These are phyloP conservation scores for Vidua chalybeata DNA, from an alignment of 2,113 vertebrate species.

Conservation along the genomic window DNA sequence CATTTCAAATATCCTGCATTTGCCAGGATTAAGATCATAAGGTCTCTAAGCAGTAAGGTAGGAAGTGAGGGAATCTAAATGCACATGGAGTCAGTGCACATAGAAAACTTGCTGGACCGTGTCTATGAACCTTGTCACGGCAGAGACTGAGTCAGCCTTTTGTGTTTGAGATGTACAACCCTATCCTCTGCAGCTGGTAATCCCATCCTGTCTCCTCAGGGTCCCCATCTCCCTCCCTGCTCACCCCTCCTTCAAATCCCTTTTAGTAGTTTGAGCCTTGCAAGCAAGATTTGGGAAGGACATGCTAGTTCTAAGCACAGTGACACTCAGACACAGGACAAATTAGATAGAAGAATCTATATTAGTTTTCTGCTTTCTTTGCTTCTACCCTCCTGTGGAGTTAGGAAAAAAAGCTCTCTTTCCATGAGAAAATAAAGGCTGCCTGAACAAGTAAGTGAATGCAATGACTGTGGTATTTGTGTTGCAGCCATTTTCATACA, in stretches of 20 bases:
- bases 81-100: background rate
- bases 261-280: background rate
- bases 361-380: background rate
- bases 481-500: slow-evolving; percentile 1
- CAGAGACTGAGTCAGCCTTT: background rate
- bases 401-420: background rate
- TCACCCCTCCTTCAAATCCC: background rate
- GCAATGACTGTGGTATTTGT: background rate
- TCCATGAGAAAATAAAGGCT: background rate
- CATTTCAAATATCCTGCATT: background rate
- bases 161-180: background rate
- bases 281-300: background rate
- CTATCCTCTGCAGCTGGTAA: background rate
- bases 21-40: background rate
- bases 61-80: background rate
- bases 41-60: background rate
- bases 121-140: background rate
- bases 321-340: background rate
- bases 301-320: background rate
- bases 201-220: background rate
- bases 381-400: background rate
- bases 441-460: background rate
- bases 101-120: background rate
- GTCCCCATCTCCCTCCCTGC: too few species aligned
- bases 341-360: background rate